Percentiles rank a stretch among this genome's conserved stretches.
These are phyloP conservation scores for Okapia johnstoni DNA, from an alignment of 2,113 vertebrate genomes.

Conservation along the genomic window DNA sequence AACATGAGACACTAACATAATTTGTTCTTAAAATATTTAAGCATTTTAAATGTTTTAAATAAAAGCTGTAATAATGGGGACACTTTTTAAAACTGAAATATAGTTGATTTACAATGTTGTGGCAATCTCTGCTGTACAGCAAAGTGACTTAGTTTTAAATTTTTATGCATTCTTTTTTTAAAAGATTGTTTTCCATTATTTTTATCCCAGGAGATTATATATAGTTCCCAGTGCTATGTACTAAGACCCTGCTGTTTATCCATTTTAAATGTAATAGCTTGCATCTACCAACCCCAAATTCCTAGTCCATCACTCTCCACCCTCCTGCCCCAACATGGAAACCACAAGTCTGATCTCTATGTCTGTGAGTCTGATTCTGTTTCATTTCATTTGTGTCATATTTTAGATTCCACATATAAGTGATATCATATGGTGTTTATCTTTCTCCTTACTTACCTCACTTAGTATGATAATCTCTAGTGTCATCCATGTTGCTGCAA, in stretches of 20 bases:
- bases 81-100: background rate
- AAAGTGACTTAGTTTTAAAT: background rate
- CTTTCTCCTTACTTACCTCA: background rate
- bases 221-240: background rate
- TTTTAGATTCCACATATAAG: background rate
- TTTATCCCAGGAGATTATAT: background rate
- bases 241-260: background rate
- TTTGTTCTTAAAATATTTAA: slow-evolving; percentile 4
- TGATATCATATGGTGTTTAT: background rate
- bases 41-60: background rate
- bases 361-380: background rate
- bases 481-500: background rate
- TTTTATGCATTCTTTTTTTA: background rate
- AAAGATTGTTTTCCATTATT: background rate
- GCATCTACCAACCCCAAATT: background rate
- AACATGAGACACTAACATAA: background rate
- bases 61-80: background rate
- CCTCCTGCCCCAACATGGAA: background rate
- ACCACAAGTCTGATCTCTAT: background rate
- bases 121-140: background rate
- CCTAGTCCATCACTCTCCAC: background rate
- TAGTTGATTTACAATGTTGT: background rate
- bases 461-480: background rate
- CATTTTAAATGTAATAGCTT: background rate
- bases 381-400: background rate